Base-by-base conservation (phyloP, 2,113 vertebrate genomes). In the Gymnogyps californianus region DNA sequence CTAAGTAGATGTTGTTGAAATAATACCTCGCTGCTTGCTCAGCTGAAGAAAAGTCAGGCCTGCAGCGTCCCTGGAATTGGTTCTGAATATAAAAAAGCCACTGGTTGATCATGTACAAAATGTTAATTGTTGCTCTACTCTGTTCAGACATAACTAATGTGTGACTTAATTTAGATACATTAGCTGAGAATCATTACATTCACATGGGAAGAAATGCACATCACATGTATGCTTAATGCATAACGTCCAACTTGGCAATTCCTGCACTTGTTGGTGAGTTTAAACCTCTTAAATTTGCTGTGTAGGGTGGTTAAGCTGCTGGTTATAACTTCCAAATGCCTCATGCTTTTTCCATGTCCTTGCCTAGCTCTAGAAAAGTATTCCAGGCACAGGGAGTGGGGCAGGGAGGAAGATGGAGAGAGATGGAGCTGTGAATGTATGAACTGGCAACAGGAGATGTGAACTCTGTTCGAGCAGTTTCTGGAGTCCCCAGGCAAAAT, bases 91-190 rank as follows among this genome's bases (percentile, higher is more conserved):
- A 72, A 88, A 81, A 83, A 67, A 6, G 10, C 5, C 24, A 22
- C 10, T 71, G 16, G 61, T 21, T 91, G 40, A 69, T 93, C 82
- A 84, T 51, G 14, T 84, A 72, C 64, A 82, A 65, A 92, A 78
- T 89, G 69, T 87, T 92, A 96, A 90, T 92, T 89, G 59, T 86
- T 3, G 6, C 51, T 81, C 76, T 91, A 42, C 36, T 94, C 46
- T 96, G n/a, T 72, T 91, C 78, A 92, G 83, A 91, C 66, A n/a
- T 89, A 91, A 92, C 74, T 82, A 95, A 89, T 84, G 34, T 40
- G 19, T 72, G 61, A 69, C 65, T 93, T 94, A 67, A 89, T 93
- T 93, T 71, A 64, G 83, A 62, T 77, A 24, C 7, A 19, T 80
- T 90, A 90, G 57, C 72, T 34, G 42, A 51, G 61, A 91, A 78